Evolutionary conservation across 2,113 vertebrate genomes (phyloP).

Genomic region (Talpa occidentalis): DNA sequence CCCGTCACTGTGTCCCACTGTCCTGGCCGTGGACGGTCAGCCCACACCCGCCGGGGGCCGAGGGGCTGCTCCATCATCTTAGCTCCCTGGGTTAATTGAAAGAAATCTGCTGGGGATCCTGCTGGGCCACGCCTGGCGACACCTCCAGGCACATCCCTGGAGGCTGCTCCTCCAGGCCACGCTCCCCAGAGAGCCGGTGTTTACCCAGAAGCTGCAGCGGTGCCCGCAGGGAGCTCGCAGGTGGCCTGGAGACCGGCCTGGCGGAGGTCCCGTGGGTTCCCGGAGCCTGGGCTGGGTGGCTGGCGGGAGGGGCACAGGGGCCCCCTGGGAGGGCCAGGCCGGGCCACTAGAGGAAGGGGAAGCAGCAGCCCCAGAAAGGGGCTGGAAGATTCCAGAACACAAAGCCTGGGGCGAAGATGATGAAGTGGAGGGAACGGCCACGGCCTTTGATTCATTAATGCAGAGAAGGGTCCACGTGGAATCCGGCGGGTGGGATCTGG

Average conservation of each 20-base stretch:
- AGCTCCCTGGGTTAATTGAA: fast-evolving
- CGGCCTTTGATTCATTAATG: fast-evolving
- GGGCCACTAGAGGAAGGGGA: not conserved
- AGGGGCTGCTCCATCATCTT: not conserved
- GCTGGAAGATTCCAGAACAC: not conserved
- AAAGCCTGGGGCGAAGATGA: not conserved
- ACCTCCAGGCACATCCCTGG: not conserved
- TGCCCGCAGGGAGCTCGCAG: not conserved
- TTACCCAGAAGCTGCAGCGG: not conserved
- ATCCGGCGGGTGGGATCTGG: fast-evolving
- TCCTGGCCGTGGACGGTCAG: not conserved
- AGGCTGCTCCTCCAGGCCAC: not conserved
- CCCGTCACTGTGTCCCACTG: not conserved
- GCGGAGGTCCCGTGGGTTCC: not conserved
- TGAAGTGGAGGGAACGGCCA: not conserved
- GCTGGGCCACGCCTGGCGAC: not conserved
- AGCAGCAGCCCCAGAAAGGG: no score
- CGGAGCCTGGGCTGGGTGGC: not conserved
- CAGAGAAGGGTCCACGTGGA: fast-evolving
- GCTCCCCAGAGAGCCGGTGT: not conserved
- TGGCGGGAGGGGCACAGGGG: no score
- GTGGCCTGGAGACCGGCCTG: not conserved
- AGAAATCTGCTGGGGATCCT: no score
- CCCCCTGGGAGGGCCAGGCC: fast-evolving
- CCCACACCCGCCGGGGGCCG: fast-evolving